Evolutionary conservation across 2,888 invertebrate species (phyloP).

Genomic region (Andrena bucephala): DNA sequence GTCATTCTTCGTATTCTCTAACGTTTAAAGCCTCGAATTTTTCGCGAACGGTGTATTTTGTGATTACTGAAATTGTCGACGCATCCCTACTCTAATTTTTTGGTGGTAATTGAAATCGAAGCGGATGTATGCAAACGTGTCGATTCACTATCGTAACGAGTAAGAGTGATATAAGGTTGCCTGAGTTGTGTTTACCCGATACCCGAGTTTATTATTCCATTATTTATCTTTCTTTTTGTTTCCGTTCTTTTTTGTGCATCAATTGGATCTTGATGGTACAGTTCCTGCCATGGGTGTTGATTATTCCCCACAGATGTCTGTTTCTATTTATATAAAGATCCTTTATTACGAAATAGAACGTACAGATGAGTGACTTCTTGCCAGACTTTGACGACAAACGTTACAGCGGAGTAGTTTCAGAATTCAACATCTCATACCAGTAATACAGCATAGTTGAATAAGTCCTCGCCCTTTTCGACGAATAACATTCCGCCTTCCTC

Average conservation of each 20-base stretch:
- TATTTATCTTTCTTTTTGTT: constrained; percentile 5
- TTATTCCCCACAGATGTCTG: background rate
- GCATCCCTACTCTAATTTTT: constrained; percentile 84
- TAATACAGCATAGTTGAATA: constrained; percentile 19
- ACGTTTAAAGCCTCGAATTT: constrained; percentile 73
- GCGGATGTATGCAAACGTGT: background rate
- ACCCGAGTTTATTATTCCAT: constrained; percentile 17
- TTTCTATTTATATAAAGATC: background rate
- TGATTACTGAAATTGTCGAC: constrained; percentile 47
- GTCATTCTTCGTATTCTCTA: constrained; percentile 64
- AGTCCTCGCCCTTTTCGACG: background rate
- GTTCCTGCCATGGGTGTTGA: background rate
- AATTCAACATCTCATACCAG: constrained; percentile 18
- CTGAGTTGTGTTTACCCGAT: constrained; percentile 7
- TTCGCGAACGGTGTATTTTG: constrained; percentile 28
- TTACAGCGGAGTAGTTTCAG: constrained; percentile 16
- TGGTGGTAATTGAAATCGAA: constrained; percentile 69
- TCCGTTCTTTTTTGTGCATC: background rate
- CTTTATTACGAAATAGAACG: constrained; percentile 4
- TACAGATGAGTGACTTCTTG: constrained; percentile 16
- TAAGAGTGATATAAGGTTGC: constrained; percentile 26
- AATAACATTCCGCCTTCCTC: background rate
- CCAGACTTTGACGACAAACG: constrained; percentile 15
- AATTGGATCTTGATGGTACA: constrained; percentile 3
- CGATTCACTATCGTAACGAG: background rate